A percentile compares a stretch with the other conserved stretches of the same genome.
Evolutionary conservation across 35 echinoderm and acorn worm species (phyloP).

Genomic region (Chiridota heheva): DNA sequence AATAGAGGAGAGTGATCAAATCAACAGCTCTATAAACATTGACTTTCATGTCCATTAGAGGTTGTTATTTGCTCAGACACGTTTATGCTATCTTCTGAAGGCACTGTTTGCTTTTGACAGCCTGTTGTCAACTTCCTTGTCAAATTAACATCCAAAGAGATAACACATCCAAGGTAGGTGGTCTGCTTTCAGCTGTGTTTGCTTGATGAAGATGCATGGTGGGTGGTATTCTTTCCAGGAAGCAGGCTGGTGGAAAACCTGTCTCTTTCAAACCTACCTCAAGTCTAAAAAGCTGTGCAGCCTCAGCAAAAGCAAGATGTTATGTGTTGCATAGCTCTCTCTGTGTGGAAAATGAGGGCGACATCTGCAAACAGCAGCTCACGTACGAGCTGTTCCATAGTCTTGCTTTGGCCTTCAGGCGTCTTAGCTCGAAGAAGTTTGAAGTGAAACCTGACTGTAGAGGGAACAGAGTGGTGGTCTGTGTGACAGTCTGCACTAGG

Average conservation of each 20-base stretch:
- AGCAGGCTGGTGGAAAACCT: not conserved
- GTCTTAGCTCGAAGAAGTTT: not conserved
- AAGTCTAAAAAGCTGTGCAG: not conserved
- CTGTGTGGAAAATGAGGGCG: too few relatives aligned
- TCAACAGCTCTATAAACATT: too few relatives aligned
- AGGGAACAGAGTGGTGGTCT: not conserved
- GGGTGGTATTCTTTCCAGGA: not conserved
- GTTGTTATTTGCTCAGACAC: too few relatives aligned
- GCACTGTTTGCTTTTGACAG: too few relatives aligned
- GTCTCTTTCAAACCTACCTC: not conserved
- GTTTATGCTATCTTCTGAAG: too few relatives aligned
- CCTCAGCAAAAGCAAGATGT: not conserved
- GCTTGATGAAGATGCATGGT: not conserved
- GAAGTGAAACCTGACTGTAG: not conserved
- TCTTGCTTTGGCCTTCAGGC: not conserved
- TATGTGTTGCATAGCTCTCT: not conserved
- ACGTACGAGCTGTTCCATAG: not conserved
- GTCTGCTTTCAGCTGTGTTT: not conserved
- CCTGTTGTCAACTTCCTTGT: too few relatives aligned
- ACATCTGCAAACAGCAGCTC: not conserved
- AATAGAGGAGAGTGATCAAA: too few relatives aligned
- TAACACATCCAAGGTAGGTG: too few relatives aligned
- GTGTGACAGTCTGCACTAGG: constrained; percentile 28
- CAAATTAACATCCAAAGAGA: too few relatives aligned
- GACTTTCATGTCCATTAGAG: too few relatives aligned